Conservation (phyloP, 2,113 vertebrate genomes). For the Aptenodytes patagonicus region DNA sequence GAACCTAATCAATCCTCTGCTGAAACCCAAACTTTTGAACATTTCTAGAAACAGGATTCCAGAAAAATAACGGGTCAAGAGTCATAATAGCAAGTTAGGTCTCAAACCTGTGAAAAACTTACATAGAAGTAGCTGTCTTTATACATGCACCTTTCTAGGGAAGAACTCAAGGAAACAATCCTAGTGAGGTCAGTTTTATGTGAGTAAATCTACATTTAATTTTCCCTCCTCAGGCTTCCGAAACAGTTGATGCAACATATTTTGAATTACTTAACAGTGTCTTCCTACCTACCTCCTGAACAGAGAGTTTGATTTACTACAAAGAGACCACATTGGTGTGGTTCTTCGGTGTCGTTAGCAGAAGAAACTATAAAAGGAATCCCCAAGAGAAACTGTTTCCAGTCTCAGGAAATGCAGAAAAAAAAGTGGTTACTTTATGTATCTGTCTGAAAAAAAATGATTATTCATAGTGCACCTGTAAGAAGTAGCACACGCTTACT, state of each 20-base stretch:
- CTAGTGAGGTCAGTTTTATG: neutral
- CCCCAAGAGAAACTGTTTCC: conserved; percentile 72
- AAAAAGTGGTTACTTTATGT: conserved; percentile 59
- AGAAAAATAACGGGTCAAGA: neutral
- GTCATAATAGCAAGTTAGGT: neutral
- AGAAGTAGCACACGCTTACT: neutral
- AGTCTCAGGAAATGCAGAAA: conserved; percentile 72
- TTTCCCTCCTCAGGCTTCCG: neutral
- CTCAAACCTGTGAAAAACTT: neutral
- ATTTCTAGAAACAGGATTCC: neutral
- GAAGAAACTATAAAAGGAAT: conserved; percentile 78
- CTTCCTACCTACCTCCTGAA: conserved; percentile 50
- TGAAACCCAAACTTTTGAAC: neutral
- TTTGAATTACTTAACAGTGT: conserved; percentile 58
- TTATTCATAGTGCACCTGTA: conserved; percentile 68
- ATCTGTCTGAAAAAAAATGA: conserved; percentile 46
- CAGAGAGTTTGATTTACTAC: conserved; percentile 75
- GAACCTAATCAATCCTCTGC: neutral
- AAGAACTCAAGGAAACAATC: neutral
- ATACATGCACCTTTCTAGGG: neutral
- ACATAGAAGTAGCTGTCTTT: neutral
- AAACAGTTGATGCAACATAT: conserved; percentile 19
- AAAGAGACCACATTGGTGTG: conserved; percentile 63
- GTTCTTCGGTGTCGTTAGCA: conserved; percentile 72
- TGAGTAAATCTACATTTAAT: neutral